These are phyloP conservation scores for Furnarius figulus DNA, from an alignment of 2,113 vertebrate species.

Conservation along the genomic window DNA sequence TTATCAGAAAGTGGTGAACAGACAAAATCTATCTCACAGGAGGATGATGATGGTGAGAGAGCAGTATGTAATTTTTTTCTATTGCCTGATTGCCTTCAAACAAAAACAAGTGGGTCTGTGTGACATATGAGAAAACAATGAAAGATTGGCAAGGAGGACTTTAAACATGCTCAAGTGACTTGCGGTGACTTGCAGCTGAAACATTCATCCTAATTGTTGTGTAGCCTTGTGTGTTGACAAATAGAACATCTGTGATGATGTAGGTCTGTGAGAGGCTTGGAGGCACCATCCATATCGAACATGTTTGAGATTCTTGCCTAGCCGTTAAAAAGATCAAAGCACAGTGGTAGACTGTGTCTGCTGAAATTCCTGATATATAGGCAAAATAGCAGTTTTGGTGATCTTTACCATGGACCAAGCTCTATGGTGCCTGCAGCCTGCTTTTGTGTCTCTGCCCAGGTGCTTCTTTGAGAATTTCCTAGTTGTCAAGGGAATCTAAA, in stretches of 20 bases:
- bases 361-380: not conserved
- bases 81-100: not conserved
- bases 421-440: fast-evolving
- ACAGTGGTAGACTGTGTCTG: not conserved
- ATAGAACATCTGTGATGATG: not conserved
- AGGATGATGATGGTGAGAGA: not conserved
- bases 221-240: not conserved
- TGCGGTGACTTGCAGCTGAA: not conserved
- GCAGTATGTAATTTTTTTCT: not conserved
- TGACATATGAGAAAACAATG: not conserved
- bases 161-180: not conserved
- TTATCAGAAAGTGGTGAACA: not conserved
- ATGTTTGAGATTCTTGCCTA: not conserved
- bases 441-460: too few species aligned
- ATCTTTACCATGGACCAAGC: not conserved
- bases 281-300: not conserved
- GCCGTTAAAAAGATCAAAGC: not conserved
- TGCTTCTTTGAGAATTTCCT: not conserved
- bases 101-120: not conserved
- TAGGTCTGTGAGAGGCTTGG: not conserved
- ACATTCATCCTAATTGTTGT: too few species aligned
- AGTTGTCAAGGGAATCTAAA: not conserved
- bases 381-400: fast-evolving
- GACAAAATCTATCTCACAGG: not conserved
- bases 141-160: not conserved